phyloP scores from a whole-genome alignment of 2,113 vertebrate species.

The Lagopus leucura region DNA sequence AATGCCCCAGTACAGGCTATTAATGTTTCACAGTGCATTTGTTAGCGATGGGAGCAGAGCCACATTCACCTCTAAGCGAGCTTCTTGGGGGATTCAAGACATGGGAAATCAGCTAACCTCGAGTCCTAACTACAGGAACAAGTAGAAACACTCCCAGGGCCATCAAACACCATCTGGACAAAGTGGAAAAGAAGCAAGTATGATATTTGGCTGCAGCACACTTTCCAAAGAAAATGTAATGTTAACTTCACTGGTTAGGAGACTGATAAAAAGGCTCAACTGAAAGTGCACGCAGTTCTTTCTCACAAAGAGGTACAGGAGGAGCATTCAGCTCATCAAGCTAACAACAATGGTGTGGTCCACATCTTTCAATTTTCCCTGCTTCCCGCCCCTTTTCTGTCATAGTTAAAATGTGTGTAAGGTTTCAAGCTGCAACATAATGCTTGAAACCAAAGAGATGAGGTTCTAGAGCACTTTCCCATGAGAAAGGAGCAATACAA shows the following conservation, averaged over 20 bases:
- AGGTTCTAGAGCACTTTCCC: background rate
- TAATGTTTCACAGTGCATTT: background rate
- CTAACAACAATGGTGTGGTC: background rate
- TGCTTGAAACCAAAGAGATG: background rate
- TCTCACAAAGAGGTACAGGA: background rate
- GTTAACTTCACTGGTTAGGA: background rate
- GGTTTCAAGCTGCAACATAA: background rate
- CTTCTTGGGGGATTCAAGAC: background rate
- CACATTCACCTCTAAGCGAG: background rate
- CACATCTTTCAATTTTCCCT: background rate
- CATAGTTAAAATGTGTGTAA: accelerated
- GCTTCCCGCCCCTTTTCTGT: background rate
- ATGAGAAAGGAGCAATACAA: background rate
- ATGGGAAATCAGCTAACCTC: background rate
- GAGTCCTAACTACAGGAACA: background rate
- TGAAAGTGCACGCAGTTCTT: background rate
- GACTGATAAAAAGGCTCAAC: background rate
- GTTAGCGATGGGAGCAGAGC: background rate
- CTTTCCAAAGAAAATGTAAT: background rate
- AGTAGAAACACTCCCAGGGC: background rate
- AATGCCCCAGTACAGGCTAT: background rate
- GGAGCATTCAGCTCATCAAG: background rate
- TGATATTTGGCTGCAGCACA: background rate
- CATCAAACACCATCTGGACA: background rate
- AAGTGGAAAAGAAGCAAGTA: background rate